Evolutionary conservation across 2,888 invertebrate genomes (phyloP), one percentile per base, ranked within the genome.

Genomic region (Nemotelus nigrinus): DNA sequence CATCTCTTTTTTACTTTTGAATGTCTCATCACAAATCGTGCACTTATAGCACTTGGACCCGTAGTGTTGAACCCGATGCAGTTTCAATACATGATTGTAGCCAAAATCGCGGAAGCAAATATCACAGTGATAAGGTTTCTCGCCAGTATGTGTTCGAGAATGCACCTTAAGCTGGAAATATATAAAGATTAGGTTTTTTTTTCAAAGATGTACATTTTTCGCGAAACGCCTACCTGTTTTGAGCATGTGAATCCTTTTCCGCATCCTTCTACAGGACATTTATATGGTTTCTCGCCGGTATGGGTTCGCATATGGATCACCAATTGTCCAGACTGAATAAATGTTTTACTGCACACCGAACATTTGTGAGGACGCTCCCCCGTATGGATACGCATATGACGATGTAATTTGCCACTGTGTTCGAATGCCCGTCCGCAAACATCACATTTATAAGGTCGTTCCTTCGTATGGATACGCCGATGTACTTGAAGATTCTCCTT

Each of bases 11-110:
- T 96, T 96, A 45, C 94, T 96, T 83, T 93, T 95, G 84, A 96
- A 96, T 0, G 96, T 96, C 82, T 95, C 94, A 83, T 96, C 94
- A 86, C 96, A 96, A 44, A 96, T 93, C 2, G 96, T 96, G 86
- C 96, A 96, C 83, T 96, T 95, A 88, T 96, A 96, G 79, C 96
- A 95, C 83, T 96, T 95, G 85, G 96, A 94, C 0, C 96, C 96
- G 83, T 94, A 96, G 86, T 96, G 96, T 82, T 96, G 95, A 53
- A 96, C 96, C 80, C 94, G 93, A 85, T 96, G 96, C 76, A 96
- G 88, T 86, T 96, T 96, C 78, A 96, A 88, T 3, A 96, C 96
- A 85, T 96, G 96, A 85, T 96, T 96, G 87, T 96, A 96, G 6
- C 96, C 96, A 84, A 96, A 96, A 76, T 94, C 94, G 81, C 96